Conservation (phyloP, 1,140 invertebrate genomes). For the Neodiprion lecontei region DNA sequence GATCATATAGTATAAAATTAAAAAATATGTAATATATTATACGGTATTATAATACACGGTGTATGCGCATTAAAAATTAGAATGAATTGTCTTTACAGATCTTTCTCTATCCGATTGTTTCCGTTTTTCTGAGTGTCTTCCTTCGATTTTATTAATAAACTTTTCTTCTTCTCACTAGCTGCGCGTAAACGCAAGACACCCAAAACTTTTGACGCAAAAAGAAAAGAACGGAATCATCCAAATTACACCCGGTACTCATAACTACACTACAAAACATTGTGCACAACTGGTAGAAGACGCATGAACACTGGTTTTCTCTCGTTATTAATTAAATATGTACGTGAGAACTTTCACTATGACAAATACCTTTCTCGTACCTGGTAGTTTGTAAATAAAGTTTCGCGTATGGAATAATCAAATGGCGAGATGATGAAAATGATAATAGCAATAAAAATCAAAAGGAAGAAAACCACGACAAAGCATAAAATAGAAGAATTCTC, state of each 20-base stretch:
- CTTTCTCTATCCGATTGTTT: too few species aligned
- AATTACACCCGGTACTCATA: not conserved
- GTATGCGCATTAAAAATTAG: not conserved
- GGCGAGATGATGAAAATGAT: too few species aligned
- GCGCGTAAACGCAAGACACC: too few species aligned
- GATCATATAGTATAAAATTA: not conserved
- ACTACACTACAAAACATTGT: not conserved
- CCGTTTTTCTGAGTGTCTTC: too few species aligned
- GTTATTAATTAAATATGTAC: not conserved
- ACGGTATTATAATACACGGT: not conserved
- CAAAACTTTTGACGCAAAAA: too few species aligned
- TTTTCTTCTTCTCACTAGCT: too few species aligned
- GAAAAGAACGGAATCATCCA: too few species aligned
- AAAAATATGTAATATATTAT: not conserved
- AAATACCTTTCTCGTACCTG: not conserved
- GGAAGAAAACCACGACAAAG: not conserved
- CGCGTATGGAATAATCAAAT: too few species aligned
- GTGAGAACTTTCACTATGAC: not conserved
- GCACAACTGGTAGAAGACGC: not conserved
- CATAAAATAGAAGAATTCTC: not conserved
- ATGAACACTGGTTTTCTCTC: not conserved
- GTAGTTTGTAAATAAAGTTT: not conserved
- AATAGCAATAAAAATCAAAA: too few species aligned
- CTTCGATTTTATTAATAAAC: too few species aligned
- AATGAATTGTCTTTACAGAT: not conserved